phyloP scores from a whole-genome alignment of 2,113 vertebrate genomes.

The Tetrax tetrax region DNA sequence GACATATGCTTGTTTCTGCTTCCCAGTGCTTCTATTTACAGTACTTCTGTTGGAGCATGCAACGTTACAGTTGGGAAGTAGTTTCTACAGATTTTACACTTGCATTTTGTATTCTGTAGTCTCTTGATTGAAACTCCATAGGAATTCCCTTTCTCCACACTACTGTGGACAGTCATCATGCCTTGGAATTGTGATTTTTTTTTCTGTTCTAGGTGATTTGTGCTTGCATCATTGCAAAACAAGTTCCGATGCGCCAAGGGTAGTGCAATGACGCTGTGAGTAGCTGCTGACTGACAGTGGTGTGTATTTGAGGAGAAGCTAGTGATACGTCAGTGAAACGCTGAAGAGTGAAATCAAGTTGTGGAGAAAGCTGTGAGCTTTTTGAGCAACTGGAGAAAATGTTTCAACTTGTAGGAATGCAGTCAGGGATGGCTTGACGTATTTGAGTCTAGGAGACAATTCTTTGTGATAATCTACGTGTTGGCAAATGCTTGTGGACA shows the following conservation, averaged over 20 bases:
- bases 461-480: neutral
- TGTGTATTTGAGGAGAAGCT: neutral
- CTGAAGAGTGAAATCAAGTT: neutral
- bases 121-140: neutral
- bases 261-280: neutral
- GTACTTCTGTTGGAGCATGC: neutral
- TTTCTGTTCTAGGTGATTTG: neutral
- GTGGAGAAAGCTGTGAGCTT: neutral
- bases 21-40: neutral
- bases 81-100: neutral
- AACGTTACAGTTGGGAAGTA: neutral
- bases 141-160: neutral
- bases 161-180: neutral
- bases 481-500: neutral
- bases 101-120: neutral
- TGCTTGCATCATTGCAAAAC: neutral
- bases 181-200: neutral
- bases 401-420: neutral
- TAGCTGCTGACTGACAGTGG: neutral
- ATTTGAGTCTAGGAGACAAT: neutral
- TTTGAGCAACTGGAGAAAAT: neutral
- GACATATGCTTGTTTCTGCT: neutral
- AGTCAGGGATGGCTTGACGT: neutral
- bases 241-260: neutral
- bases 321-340: neutral